Base-by-base conservation (phyloP, 1,140 invertebrate species). In the Cyclargus thomasi region DNA sequence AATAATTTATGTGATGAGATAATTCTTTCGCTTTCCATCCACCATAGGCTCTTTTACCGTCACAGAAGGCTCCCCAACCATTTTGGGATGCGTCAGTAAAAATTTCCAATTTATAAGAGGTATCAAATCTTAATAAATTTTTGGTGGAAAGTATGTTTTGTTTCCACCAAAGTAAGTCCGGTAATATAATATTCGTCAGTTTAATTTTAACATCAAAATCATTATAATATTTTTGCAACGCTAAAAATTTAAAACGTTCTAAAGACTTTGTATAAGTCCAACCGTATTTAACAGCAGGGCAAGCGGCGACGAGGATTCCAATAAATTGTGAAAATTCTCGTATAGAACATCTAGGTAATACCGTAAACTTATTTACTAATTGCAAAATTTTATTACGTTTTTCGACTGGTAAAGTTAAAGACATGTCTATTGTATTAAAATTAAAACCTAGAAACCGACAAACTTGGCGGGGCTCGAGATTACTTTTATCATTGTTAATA, bases 361-460 rank as follows among this genome's bases (percentile, higher is more conserved):
- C 1, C 17, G 53, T n/a, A 53, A n/a, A 53, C 1, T 53, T 16
- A n/a, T 53, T 5, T n/a, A 53, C 11, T 1, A 53, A n/a, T 2
- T n/a, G 1, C 14, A 39, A 36, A 57, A 29, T 68, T 5, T 29
- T 63, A 8, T 18, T 47, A 29, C 17, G 22, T 71, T 74, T 23
- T 2, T 65, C 67, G 11, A 8, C 2, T 7, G 71, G 69, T n/a
- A 73, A 47, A 1, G 11, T 16, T 4, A 73, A 16, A 2, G 53
- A 35, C 62, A 70, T 55, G 22, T 70, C 39, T 55, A 35, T 17
- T n/a, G 73, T 63, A 65, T 77, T 65, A 39, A 71, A 63, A 17
- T 69, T 57, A n/a, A 71, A 70, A 29, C 76, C 76, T 22, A 77
- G 39, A 65, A 70, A 77, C 39, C 64, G 68, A 29, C 71, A 73